Conservation (phyloP, 2,113 vertebrate genomes). For the Phalacrocorax brasilianus region DNA sequence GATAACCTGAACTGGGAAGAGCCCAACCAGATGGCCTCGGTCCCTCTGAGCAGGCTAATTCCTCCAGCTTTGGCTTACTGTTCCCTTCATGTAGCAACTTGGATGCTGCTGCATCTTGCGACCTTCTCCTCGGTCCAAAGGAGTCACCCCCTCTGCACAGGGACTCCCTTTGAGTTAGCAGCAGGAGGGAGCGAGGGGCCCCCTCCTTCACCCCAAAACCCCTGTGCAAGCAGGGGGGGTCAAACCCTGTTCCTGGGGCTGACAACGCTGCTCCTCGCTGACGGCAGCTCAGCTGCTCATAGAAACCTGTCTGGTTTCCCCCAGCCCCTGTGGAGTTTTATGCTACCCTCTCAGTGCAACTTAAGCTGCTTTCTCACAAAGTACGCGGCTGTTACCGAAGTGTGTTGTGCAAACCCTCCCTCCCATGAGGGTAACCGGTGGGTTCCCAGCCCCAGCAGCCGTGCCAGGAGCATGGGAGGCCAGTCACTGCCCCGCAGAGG, state of each 20-base stretch:
- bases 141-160: rapidly evolving
- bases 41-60: not conserved
- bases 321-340: not conserved
- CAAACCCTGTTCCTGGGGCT: not conserved
- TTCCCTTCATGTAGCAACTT: not conserved
- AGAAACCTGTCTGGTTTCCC: not conserved
- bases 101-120: not conserved
- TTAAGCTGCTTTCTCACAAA: not conserved
- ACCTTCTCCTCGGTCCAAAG: not conserved
- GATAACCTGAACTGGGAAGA: not conserved
- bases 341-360: not conserved
- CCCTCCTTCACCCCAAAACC: not conserved
- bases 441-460: not conserved
- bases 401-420: not conserved
- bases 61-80: not conserved
- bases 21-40: not conserved
- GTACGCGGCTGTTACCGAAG: not conserved
- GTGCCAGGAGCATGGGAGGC: not conserved
- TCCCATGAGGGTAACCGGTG: not conserved
- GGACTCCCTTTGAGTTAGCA: not conserved
- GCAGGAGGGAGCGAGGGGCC: not conserved
- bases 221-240: not conserved
- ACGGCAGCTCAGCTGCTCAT: rapidly evolving
- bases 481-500: not conserved
- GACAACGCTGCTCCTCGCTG: not conserved